Conservation (phyloP, 2,888 invertebrate genomes). For the Brachylomia viminalis region DNA sequence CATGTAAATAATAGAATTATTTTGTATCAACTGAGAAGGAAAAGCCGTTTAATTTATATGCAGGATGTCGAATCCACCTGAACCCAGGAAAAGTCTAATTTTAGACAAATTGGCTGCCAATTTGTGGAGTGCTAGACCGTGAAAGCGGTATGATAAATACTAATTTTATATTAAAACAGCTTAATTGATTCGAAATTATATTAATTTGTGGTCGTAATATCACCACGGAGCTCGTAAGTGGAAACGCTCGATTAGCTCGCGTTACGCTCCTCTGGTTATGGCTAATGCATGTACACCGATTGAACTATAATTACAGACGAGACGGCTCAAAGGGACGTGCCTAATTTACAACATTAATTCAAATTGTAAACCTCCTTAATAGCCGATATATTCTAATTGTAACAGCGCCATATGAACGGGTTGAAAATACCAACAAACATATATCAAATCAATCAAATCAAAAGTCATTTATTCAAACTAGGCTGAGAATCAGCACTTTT, state of each 20-base stretch:
- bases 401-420: not conserved
- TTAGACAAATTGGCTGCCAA: not conserved
- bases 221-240: not conserved
- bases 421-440: not conserved
- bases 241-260: constrained; percentile 13
- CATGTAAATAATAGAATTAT: not conserved
- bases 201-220: constrained; percentile 6
- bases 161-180: not conserved
- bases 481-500: too few relatives aligned
- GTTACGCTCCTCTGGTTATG: constrained; percentile 22
- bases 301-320: constrained; percentile 42
- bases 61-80: not conserved
- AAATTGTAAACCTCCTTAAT: not conserved
- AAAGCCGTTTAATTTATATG: not conserved
- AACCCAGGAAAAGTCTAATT: not conserved
- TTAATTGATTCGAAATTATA: constrained; percentile 9
- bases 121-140: not conserved
- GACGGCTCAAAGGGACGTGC: not conserved
- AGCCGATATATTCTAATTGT: not conserved
- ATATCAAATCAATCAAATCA: too few relatives aligned
- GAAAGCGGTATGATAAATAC: not conserved
- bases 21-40: not conserved
- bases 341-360: not conserved
- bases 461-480: too few relatives aligned
- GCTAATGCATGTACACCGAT: constrained; percentile 14